Evolutionary conservation across 2,797 vertebrate species (phyloP).

Genomic region (Nannoperca obscura): DNA sequence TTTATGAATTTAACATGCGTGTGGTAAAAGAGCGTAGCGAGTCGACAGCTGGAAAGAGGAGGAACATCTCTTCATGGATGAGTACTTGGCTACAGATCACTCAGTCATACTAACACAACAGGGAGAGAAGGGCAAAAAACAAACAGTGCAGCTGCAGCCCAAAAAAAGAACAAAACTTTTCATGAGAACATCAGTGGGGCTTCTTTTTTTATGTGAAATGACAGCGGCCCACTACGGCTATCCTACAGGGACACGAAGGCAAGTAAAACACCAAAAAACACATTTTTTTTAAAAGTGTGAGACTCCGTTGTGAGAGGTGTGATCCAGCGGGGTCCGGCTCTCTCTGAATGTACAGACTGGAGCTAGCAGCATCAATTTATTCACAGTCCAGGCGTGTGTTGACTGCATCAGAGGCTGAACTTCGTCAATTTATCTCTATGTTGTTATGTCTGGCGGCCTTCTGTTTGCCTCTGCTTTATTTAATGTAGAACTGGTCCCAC

Average conservation of each 20-base stretch:
- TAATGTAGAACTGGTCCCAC: slow-evolving; percentile 44
- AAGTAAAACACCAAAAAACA: slow-evolving; percentile 36
- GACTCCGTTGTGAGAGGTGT: slow-evolving; percentile 12
- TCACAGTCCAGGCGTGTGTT: slow-evolving; percentile 30
- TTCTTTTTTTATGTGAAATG: slow-evolving; percentile 52
- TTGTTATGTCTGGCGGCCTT: slow-evolving; percentile 64
- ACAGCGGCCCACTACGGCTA: slow-evolving; percentile 24
- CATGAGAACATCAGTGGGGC: slow-evolving; percentile 32
- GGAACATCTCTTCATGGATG: slow-evolving; percentile 75
- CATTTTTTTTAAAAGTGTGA: slow-evolving; percentile 14
- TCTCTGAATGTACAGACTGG: slow-evolving; percentile 20
- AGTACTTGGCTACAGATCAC: slow-evolving; percentile 72
- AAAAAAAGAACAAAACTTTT: slow-evolving; percentile 29
- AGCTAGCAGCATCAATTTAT: background rate
- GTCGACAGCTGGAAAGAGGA: slow-evolving; percentile 74
- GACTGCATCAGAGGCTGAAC: slow-evolving; percentile 36
- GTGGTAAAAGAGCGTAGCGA: slow-evolving; percentile 61
- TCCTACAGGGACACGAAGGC: slow-evolving; percentile 32
- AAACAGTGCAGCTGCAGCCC: slow-evolving; percentile 58
- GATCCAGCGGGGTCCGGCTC: slow-evolving; percentile 15
- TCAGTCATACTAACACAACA: slow-evolving; percentile 68
- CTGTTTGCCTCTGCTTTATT: slow-evolving; percentile 73
- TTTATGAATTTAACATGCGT: slow-evolving; percentile 76
- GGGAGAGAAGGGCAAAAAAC: slow-evolving; percentile 36
- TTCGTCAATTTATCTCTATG: slow-evolving; percentile 77